phyloP scores from a whole-genome alignment of 2,113 vertebrate species.

The Paramisgurnus dabryanus region DNA sequence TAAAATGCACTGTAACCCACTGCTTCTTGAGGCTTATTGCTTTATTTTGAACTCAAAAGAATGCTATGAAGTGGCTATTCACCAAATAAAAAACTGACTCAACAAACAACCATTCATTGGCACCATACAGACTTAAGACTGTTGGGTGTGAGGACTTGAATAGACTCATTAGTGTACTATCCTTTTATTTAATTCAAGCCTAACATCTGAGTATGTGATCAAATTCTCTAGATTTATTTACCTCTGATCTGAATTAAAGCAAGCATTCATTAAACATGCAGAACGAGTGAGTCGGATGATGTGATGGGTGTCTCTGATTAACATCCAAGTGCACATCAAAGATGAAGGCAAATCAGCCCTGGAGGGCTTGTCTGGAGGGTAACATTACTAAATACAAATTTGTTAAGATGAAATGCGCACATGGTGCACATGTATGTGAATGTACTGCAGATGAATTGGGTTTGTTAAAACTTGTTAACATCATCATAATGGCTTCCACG shows the following conservation, averaged over 20 bases:
- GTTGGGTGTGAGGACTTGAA: neutral
- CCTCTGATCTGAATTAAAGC: neutral
- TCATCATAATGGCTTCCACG: no score
- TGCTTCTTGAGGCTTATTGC: no score
- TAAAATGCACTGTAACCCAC: no score
- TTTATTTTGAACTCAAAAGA: neutral
- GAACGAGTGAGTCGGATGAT: neutral
- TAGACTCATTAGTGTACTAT: neutral
- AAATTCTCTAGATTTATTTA: neutral
- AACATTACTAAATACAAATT: neutral
- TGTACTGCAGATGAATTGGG: no score
- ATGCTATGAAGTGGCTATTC: neutral
- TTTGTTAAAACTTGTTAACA: no score
- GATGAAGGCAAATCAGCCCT: neutral
- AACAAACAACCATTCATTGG: neutral
- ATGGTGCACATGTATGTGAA: neutral
- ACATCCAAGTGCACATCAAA: conserved; percentile 2
- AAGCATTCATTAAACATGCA: neutral
- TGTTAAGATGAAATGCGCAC: conserved; percentile 1
- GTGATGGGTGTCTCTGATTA: neutral
- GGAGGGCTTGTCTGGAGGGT: neutral
- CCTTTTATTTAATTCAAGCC: neutral
- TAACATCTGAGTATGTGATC: neutral
- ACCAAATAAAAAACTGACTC: neutral
- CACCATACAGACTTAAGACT: neutral